phyloP scores from a whole-genome alignment of 2,797 vertebrate species.

The Gobio occitaniae region DNA sequence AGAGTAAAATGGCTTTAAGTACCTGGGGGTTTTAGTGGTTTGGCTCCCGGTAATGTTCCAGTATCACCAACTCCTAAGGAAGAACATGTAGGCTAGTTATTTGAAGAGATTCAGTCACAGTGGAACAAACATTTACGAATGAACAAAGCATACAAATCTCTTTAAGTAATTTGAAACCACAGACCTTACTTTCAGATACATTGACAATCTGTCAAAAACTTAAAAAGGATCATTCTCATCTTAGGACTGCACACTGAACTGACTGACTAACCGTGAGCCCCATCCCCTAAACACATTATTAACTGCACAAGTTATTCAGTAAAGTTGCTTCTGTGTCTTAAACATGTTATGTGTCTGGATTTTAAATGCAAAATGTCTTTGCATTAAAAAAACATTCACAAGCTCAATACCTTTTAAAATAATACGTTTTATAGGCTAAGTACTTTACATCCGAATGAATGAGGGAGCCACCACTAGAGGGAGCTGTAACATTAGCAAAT shows the following conservation, averaged over 20 bases:
- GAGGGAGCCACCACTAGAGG: conserved; percentile 60
- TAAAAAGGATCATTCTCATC: not conserved
- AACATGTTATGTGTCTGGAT: not conserved
- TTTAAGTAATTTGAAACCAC: not conserved
- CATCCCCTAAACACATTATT: not conserved
- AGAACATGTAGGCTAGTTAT: conserved; percentile 36
- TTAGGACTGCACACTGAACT: not conserved
- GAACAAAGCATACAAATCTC: not conserved
- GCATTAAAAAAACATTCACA: not conserved
- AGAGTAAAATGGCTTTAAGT: conserved; percentile 4
- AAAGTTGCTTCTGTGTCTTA: not conserved
- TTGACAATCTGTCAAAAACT: not conserved
- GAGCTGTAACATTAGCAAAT: conserved; percentile 26
- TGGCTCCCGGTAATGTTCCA: conserved; percentile 55
- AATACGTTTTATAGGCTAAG: not conserved
- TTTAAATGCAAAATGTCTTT: no score
- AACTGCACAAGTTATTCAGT: not conserved
- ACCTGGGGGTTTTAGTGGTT: conserved; percentile 64
- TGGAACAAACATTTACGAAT: not conserved
- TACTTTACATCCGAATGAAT: not conserved
- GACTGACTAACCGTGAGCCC: no score
- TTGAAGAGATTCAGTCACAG: not conserved
- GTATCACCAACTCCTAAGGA: conserved; percentile 51
- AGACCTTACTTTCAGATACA: not conserved
- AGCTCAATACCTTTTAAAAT: not conserved